Percentiles rank a stretch among this genome's conserved stretches.
phyloP scores from a whole-genome alignment of 2,888 invertebrate genomes.

The Apamea anceps region DNA sequence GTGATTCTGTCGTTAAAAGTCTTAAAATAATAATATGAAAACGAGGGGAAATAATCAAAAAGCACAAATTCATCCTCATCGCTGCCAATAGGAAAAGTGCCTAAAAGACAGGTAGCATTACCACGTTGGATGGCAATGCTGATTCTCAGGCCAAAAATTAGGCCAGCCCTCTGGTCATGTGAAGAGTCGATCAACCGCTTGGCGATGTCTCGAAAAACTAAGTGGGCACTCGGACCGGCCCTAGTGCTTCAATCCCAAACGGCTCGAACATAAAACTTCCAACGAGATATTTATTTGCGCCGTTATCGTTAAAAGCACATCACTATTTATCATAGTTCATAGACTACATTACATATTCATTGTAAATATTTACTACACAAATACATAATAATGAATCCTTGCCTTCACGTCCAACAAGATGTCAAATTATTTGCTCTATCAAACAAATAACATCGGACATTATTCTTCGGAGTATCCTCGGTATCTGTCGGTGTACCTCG shows the following conservation, averaged over 20 bases:
- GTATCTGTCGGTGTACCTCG: not conserved
- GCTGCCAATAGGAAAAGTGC: no score
- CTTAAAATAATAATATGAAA: no score
- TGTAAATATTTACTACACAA: not conserved
- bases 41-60: no score
- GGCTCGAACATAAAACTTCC: not conserved
- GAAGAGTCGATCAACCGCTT: no score
- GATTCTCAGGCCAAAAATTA: no score
- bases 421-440: slow-evolving; percentile 31
- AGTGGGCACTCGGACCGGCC: no score
- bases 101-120: no score
- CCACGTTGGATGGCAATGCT: no score
- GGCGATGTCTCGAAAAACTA: no score
- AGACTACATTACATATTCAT: not conserved
- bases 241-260: not conserved
- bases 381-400: slow-evolving; percentile 11
- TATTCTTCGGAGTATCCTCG: slow-evolving; percentile 39
- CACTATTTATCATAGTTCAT: not conserved
- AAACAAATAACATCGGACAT: slow-evolving; percentile 39
- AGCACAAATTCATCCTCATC: no score
- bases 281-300: not conserved
- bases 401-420: slow-evolving; percentile 19
- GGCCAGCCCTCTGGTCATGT: no score
- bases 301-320: not conserved
- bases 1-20: no score